Evolutionary conservation across 2,888 invertebrate genomes (phyloP), one percentile per base, ranked within the genome.

Genomic region (Eumerus sabulonum): DNA sequence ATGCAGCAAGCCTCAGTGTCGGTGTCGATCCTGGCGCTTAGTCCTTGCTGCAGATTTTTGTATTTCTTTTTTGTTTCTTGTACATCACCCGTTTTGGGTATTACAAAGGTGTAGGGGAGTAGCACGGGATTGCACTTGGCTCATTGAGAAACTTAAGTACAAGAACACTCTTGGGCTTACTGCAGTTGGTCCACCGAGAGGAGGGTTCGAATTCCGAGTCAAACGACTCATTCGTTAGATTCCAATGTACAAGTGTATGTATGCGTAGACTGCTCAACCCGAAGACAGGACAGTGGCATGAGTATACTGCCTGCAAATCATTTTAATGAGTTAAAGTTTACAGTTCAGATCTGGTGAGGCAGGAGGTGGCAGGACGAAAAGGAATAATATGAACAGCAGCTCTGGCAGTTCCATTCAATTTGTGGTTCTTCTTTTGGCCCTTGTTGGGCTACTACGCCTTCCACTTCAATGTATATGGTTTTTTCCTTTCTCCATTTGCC

Each of bases 291-390:
- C 27, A 4, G n/a, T n/a, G n/a, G 7, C 44, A 42, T 57, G 14
- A 53, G 57, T n/a, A 62, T 66, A 62, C 68, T 67, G 57, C 40
- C 45, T 50, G 51, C 74, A 79, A 79, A 74, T 79, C 74, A 79
- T 79, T 79, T 74, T 79, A 79, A 79, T 79, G 79, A 74, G 79
- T 74, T 79, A 14, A 74, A 64, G 68, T 79, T 74, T 64, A 42
- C 40, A 17, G 51, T 48, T 48, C 12, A 48, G 50, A 42, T 62
- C 56, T 62, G 48, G 9, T 16, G 51, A 27, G 51, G 7, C 36
- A 36, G 11, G 40, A 40, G 3, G 40, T 3, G 40, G 40, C 3
- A 11, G 17, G 51, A 13, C 48, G 38, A 42, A 60, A 50, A 5
- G 40, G 13, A n/a, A 63, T 19, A 47, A 53, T 70, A 27, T 42